Evolutionary conservation across 1,140 invertebrate genomes (phyloP), one percentile per base, ranked within the genome.

Genomic region (Drosophila prosaltans): DNA sequence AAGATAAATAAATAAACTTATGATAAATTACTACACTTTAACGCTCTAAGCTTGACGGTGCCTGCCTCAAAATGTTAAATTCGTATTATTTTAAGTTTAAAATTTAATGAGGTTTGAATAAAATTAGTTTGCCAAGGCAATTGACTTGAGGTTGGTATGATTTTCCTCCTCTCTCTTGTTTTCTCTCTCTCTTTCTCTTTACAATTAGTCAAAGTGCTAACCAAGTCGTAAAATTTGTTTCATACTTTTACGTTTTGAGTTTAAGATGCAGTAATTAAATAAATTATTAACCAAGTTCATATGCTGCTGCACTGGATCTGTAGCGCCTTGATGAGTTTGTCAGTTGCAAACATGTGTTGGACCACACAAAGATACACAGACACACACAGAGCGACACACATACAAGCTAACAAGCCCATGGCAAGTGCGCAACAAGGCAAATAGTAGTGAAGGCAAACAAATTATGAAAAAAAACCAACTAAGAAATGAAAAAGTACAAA

Each of bases 341-440:
- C 75, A 72, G 80, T 58, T 69, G 58, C 67, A 72, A 78, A 69
- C 65, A 78, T 70, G 43, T 74, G 79, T 81, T 78, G 67, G 24
- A 36, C 60, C 60, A 51, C 72, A 65, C 60, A 80, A 71, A 79
- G 68, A 79, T 39, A 64, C 40, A 69, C 65, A 60, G 21, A 28
- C 45, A 36, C 70, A 71, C 26, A 21, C 21, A 26, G 8, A 2
- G 28, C 2, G 28, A 59, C 32, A 39, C 43, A 45, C 3, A 36
- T 36, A 36, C 32, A 6, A 36, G 32, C 32, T 36, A 36, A 45
- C 57, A 39, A 41, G 39, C 36, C 40, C 60, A 70, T 78, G 45
- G 28, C 64, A 82, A 82, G 78, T 78, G 80, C 75, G 75, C 80
- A 82, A 78, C 72, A 78, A 81, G 80, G 71, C 71, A 82, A 82